Base-by-base conservation (phyloP, 2,113 vertebrate species). In the Python bivittatus region DNA sequence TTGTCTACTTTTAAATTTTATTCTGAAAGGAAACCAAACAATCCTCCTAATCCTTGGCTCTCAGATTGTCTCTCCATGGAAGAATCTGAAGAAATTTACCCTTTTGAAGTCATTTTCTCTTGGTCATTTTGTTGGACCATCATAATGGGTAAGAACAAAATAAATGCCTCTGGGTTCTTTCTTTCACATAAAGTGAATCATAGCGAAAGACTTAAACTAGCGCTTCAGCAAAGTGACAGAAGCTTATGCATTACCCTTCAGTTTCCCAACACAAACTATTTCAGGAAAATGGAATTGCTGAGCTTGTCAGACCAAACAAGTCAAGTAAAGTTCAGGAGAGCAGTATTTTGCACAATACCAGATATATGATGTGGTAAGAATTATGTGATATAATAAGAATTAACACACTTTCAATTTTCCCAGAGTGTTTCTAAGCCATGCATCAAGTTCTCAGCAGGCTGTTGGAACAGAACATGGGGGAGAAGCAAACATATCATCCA, bases 341-440 rank as follows among this genome's bases (percentile, higher is more conserved):
- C 23, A 84, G 64, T 68, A 54, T 9, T 92, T 93, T n/a, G 2
- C 0, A 0, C 54, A 84, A 86, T 1, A 1, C 93, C 91, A 95
- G 93, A 94, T 91, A 86, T 57, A 22, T 92, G 91, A 94, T 94
- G 94, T 92, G n/a, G n/a, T n/a, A n/a, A n/a, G n/a, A n/a, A n/a
- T n/a, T n/a, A n/a, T n/a, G n/a, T n/a, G n/a, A n/a, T n/a, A n/a
- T n/a, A n/a, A n/a, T n/a, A 95, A 93, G 84, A 95, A 93, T 94
- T 93, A 94, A 91, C n/a, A 38, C 29, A 83, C 44, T 87, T 72
- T 85, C 84, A 57, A n/a, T 89, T 95, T 96, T 94, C 85, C 88
- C 60, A 15, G 1, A 90, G 38, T 0, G 0, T 93, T 94, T 94
- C 94, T 56, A 94, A 61, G 22, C 64, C 92, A 60, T 94, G 54